Conservation (phyloP, 2,888 invertebrate species). For the Philereme vetulata region DNA sequence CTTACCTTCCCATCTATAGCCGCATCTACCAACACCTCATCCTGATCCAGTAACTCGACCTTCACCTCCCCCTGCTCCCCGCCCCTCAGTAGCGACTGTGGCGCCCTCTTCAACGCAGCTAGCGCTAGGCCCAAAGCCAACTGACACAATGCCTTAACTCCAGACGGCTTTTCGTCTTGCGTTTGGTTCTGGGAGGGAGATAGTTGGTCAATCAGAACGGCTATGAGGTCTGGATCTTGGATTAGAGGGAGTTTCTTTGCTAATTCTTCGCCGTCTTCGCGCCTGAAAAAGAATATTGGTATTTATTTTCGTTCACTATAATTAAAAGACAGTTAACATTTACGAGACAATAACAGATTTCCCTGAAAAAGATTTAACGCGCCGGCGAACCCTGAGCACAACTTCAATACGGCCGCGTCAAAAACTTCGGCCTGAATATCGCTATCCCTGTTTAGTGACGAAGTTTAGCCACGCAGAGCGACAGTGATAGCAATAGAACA, state of each 20-base stretch:
- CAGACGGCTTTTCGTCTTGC: conserved; percentile 45
- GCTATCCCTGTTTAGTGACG: too few species aligned
- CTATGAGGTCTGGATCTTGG: conserved; percentile 84
- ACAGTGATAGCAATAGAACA: too few species aligned
- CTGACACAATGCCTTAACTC: conserved; percentile 67
- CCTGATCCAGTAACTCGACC: conserved; percentile 86
- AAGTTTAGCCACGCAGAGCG: too few species aligned
- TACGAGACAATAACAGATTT: background rate
- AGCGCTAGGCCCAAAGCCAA: conserved; percentile 64
- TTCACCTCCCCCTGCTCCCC: conserved; percentile 40
- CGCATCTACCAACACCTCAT: conserved; percentile 90
- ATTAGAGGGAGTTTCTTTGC: conserved; percentile 87
- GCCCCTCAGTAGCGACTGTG: conserved; percentile 60
- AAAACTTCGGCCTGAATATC: too few species aligned
- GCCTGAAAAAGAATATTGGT: conserved; percentile 53
- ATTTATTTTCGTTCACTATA: background rate
- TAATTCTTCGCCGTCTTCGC: conserved; percentile 90
- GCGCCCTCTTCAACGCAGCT: conserved; percentile 72
- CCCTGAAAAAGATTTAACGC: too few species aligned
- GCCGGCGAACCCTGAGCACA: too few species aligned
- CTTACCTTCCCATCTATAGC: conserved; percentile 88
- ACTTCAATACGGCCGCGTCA: too few species aligned
- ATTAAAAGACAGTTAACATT: too few species aligned
- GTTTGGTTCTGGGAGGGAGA: conserved; percentile 53
- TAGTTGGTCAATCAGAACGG: conserved; percentile 78